Evolutionary conservation across 2,888 invertebrate genomes (phyloP).

Genomic region (Parnassius glacialis): DNA sequence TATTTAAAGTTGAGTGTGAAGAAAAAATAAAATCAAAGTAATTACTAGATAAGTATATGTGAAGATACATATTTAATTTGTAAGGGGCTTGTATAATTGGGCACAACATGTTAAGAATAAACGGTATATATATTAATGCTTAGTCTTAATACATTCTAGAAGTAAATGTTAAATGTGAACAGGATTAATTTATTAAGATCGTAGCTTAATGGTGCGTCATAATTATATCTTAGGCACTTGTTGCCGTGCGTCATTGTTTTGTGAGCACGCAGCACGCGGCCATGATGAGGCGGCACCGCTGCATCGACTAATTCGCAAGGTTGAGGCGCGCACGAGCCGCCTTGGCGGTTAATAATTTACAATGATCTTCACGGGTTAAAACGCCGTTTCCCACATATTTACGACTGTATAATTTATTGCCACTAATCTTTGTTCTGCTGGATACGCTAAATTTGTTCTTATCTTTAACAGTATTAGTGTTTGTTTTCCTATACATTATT

Average conservation of each 20-base stretch:
- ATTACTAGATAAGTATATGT: too few relatives aligned
- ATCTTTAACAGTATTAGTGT: neutral
- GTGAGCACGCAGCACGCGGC: neutral
- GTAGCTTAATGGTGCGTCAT: neutral
- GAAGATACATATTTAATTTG: too few relatives aligned
- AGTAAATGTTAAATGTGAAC: too few relatives aligned
- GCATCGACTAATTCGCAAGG: slow-evolving; percentile 67
- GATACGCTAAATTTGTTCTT: slow-evolving; percentile 8
- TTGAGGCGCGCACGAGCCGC: slow-evolving; percentile 62
- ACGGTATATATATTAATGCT: too few relatives aligned
- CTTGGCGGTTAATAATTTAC: slow-evolving; percentile 69
- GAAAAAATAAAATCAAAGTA: too few relatives aligned
- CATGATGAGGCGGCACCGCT: slow-evolving; percentile 42
- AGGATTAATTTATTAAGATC: too few relatives aligned
- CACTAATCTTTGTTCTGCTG: slow-evolving; percentile 24
- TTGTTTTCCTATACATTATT: too few relatives aligned
- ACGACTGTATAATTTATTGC: slow-evolving; percentile 37
- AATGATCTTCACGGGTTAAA: slow-evolving; percentile 64
- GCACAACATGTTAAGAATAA: too few relatives aligned
- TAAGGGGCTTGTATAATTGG: too few relatives aligned
- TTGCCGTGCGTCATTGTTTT: neutral
- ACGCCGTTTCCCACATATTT: slow-evolving; percentile 58
- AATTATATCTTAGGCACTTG: neutral
- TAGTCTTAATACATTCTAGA: too few relatives aligned
- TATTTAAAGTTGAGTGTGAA: too few relatives aligned